These are phyloP conservation scores for Chanos chanos DNA, from an alignment of 2,797 vertebrate genomes.

Conservation along the genomic window DNA sequence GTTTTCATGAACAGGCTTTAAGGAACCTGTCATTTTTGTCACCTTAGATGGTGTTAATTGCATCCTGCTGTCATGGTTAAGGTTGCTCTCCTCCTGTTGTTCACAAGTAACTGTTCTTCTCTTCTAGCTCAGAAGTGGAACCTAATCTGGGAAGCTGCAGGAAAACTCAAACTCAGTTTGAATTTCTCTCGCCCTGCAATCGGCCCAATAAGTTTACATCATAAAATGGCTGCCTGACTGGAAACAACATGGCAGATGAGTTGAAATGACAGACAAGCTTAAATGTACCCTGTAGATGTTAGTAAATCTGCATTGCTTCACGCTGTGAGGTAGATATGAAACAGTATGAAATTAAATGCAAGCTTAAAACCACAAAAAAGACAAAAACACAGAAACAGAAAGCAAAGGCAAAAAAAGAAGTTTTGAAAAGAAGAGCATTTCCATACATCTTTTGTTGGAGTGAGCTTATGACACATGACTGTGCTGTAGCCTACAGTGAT, in stretches of 20 bases:
- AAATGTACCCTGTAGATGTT: no score
- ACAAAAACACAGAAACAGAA: not conserved
- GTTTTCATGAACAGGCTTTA: no score
- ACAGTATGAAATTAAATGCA: not conserved
- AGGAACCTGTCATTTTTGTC: no score
- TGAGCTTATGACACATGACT: conserved; percentile 39
- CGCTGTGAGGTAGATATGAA: no score
- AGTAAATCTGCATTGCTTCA: no score
- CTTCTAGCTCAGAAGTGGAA: no score
- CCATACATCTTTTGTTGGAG: conserved; percentile 46
- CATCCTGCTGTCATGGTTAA: no score
- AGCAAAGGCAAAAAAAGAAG: not conserved
- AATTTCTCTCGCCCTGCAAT: not conserved
- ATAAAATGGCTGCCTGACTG: not conserved
- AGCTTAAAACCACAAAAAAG: not conserved
- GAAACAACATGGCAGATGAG: not conserved
- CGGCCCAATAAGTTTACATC: not conserved
- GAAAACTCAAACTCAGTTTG: no score
- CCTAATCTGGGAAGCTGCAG: no score
- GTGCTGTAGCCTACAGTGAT: conserved; percentile 41
- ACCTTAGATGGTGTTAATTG: no score
- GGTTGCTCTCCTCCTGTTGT: no score
- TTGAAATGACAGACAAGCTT: conserved; percentile 2
- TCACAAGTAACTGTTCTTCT: no score
- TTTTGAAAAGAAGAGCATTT: conserved; percentile 25